These are phyloP conservation scores for Arvicanthis niloticus DNA, from an alignment of 2,113 vertebrate genomes.

Conservation along the genomic window DNA sequence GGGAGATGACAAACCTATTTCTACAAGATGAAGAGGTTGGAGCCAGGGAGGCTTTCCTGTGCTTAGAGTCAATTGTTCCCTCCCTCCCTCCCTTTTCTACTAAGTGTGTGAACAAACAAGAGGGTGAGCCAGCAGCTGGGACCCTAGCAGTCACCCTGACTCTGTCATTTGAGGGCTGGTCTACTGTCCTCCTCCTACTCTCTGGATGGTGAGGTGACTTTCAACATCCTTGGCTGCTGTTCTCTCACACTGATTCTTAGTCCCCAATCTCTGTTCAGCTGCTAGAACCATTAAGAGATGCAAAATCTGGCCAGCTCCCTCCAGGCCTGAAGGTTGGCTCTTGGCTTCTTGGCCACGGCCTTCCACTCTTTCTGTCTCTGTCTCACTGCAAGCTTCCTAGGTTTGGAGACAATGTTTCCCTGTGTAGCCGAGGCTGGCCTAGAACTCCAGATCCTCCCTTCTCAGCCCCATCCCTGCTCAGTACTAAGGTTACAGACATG, in stretches of 20 bases:
- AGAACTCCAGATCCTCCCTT: neutral
- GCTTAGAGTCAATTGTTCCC: neutral
- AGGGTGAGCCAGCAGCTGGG: rapidly evolving
- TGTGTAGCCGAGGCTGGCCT: neutral
- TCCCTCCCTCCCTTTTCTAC: no score
- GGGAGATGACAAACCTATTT: neutral
- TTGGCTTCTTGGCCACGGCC: neutral
- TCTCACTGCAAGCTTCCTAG: neutral
- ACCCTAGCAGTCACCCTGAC: neutral
- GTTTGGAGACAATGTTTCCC: neutral
- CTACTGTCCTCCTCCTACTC: neutral
- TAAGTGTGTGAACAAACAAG: neutral
- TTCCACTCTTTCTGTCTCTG: neutral
- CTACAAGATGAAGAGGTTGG: neutral
- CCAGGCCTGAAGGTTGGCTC: neutral
- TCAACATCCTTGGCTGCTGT: rapidly evolving
- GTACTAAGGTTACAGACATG: neutral
- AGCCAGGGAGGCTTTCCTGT: neutral
- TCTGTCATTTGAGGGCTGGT: neutral
- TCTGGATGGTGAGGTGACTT: neutral
- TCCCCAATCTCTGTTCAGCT: neutral
- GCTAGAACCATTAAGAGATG: neutral
- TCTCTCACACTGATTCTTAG: neutral
- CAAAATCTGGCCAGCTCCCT: neutral
- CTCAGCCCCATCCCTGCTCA: no score